Percentiles rank a stretch among this genome's conserved stretches.
phyloP scores from a whole-genome alignment of 2,113 vertebrate species.

The Psammodynastes pulverulentus region DNA sequence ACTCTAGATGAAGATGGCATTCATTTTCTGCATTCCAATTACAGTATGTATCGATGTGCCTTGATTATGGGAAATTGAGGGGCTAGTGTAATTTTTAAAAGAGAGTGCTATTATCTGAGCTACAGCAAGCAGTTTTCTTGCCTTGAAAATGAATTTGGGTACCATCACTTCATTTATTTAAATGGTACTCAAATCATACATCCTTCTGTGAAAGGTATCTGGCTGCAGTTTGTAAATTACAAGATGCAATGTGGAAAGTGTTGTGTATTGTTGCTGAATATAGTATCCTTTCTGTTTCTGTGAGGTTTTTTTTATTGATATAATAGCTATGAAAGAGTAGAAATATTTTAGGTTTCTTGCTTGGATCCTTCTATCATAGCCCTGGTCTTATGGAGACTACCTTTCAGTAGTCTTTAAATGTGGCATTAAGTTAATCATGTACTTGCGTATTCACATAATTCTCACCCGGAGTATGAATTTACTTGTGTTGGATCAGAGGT shows the following conservation, averaged over 20 bases:
- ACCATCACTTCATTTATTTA: not conserved
- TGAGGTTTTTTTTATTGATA: not conserved
- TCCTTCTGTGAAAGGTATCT: not conserved
- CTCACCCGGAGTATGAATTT: not conserved
- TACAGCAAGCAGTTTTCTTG: not conserved
- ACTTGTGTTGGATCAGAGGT: not conserved
- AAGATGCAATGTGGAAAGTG: conserved; percentile 11
- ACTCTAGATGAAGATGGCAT: conserved; percentile 67
- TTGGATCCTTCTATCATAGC: not conserved
- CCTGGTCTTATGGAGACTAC: not conserved
- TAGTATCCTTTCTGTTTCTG: not conserved
- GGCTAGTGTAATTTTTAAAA: not conserved
- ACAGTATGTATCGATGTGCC: conserved; percentile 37
- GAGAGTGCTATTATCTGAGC: not conserved
- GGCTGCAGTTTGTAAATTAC: not conserved
- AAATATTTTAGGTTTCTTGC: not conserved
- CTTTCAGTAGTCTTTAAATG: not conserved
- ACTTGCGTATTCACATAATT: too few relatives aligned
- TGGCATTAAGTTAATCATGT: not conserved
- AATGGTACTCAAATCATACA: not conserved
- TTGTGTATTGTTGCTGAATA: conserved; percentile 10
- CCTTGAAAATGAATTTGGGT: not conserved
- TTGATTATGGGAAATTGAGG: not conserved
- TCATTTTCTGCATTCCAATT: not conserved
- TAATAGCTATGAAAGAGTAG: conserved; percentile 3